Conservation (phyloP, 2,888 invertebrate genomes). For the Thalpophila matura region DNA sequence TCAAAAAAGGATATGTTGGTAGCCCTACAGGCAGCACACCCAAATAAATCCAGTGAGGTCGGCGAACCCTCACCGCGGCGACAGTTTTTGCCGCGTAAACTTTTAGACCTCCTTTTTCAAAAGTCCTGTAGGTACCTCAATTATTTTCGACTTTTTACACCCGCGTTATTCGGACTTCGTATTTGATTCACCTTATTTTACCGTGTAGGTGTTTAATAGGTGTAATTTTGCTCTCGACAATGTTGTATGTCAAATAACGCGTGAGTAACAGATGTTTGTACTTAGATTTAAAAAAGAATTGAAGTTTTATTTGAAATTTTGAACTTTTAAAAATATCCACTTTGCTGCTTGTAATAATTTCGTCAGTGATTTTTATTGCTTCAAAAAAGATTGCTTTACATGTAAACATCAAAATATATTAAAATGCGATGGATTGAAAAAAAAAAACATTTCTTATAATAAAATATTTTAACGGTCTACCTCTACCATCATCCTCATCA, state of each 20-base stretch:
- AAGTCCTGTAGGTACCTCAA: slow-evolving; percentile 79
- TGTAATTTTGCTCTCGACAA: slow-evolving; percentile 57
- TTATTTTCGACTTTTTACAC: slow-evolving; percentile 88
- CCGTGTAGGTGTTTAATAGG: slow-evolving; percentile 65
- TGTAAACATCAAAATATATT: not conserved
- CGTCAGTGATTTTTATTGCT: not conserved
- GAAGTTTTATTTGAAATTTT: slow-evolving; percentile 6
- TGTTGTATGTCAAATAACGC: slow-evolving; percentile 51
- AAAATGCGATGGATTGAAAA: not conserved
- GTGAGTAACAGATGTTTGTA: slow-evolving; percentile 32
- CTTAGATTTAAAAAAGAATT: slow-evolving; percentile 18
- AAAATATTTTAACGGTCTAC: not conserved
- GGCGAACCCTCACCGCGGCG: slow-evolving; percentile 78
- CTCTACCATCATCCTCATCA: not conserved
- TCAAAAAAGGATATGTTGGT: slow-evolving; percentile 42
- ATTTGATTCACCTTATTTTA: slow-evolving; percentile 71
- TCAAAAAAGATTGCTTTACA: not conserved
- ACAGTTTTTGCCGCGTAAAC: slow-evolving; percentile 85
- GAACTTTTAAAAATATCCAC: not conserved
- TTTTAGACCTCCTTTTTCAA: slow-evolving; percentile 81
- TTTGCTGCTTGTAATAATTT: not conserved
- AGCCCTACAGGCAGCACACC: slow-evolving; percentile 65
- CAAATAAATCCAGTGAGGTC: slow-evolving; percentile 85
- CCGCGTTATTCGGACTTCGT: slow-evolving; percentile 81
- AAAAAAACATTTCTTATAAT: not conserved